Base-by-base conservation (phyloP, 2,888 invertebrate genomes). In the Tineola bisselliella region DNA sequence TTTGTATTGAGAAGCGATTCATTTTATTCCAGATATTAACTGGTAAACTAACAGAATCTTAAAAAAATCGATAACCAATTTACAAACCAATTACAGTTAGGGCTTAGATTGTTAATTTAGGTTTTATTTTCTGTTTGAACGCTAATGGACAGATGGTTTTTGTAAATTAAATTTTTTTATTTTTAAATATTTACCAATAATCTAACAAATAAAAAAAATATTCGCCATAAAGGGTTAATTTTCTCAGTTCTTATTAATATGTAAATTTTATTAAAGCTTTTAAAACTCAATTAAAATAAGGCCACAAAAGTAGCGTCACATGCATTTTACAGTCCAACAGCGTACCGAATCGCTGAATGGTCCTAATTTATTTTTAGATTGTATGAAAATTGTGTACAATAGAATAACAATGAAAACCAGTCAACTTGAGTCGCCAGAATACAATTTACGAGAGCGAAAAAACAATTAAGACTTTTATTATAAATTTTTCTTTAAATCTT, bases 311-410 rank as follows among this genome's bases (percentile, higher is more conserved):
- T 18, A 59, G 65, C 70, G 68, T 68, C 83, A 80, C 76, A 80
- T 81, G 81, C 74, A 73, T 65, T 72, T 72, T 81, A 81, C 78
- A 76, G 77, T 71, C 70, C 58, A 63, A 64, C 76, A 79, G 76
- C 74, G 77, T 66, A 66, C 66, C 64, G 77, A 76, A 79, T 76
- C 65, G 64, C 68, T 65, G 66, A 69, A 58, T 33, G 58, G 11
- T 58, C 30, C 12, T 58, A 58, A 58, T 58, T 56, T 56, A 56
- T 56, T 56, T 58, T 31, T n/a, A 19, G 33, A 58, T n/a, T 54
- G 25, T n/a, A 58, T n/a, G 33, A 33, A 19, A 56, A 25, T 33
- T 58, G 17, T 58, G 31, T 33, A 33, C 58, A 33, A 58, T 33
- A 58, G 58, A 58, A 33, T 58, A 33, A 33, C 58, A 58, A 58